Evolutionary conservation across 2,888 invertebrate genomes (phyloP).

Genomic region (Drepana falcataria): DNA sequence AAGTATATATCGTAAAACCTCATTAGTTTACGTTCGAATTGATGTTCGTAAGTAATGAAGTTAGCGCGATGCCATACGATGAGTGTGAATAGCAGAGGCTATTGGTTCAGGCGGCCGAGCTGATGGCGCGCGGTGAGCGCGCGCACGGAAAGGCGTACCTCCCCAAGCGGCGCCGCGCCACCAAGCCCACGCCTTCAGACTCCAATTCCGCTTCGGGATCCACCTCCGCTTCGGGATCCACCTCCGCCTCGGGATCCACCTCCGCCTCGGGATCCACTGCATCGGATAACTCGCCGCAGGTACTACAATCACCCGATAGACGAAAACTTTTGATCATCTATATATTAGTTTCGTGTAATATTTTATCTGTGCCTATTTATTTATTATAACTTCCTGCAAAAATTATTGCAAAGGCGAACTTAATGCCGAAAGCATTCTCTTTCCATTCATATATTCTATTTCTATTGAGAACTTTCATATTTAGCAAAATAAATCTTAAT

Average conservation of each 20-base stretch:
- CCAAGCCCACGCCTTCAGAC: constrained; percentile 31
- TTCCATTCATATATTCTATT: too few species aligned
- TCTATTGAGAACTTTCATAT: too few species aligned
- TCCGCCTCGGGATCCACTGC: constrained; percentile 22
- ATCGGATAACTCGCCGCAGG: constrained; percentile 62
- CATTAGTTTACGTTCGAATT: too few species aligned
- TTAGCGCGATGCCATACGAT: neutral
- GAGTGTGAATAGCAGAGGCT: neutral
- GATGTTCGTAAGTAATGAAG: too few species aligned
- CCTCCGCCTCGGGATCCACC: constrained; percentile 26
- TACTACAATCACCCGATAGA: constrained; percentile 13
- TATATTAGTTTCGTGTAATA: too few species aligned
- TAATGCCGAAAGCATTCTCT: too few species aligned
- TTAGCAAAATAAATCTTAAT: too few species aligned
- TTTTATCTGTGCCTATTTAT: too few species aligned
- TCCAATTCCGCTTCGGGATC: constrained; percentile 29
- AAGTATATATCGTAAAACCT: too few species aligned
- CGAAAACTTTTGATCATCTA: too few species aligned
- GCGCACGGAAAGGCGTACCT: constrained; percentile 40
- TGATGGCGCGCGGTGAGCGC: constrained; percentile 22
- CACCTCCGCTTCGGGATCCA: constrained; percentile 21
- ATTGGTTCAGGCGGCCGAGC: constrained; percentile 39
- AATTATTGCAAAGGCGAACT: too few species aligned
- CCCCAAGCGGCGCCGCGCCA: constrained; percentile 55
- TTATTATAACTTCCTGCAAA: too few species aligned